Evolutionary conservation across 2,113 vertebrate genomes (phyloP).

Genomic region (Neogobius melanostomus): DNA sequence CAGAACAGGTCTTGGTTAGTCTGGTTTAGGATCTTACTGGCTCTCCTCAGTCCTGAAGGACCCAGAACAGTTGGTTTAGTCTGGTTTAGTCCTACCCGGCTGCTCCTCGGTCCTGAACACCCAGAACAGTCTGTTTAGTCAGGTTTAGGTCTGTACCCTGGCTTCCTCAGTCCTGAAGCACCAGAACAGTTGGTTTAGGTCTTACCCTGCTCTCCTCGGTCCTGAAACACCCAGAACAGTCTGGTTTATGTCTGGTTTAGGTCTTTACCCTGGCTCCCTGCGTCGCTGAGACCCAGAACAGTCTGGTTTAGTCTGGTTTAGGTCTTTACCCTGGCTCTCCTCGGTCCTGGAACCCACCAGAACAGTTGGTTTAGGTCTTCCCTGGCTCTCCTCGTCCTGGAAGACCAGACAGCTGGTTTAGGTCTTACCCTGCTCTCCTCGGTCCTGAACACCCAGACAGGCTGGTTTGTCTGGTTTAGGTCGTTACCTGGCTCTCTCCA

Average conservation of each 20-base stretch:
- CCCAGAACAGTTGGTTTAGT: background rate
- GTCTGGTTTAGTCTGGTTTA: background rate
- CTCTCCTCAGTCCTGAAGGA: too few species aligned
- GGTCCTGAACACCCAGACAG: background rate
- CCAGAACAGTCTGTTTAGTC: too few species aligned
- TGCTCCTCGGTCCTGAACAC: background rate
- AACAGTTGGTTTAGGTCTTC: background rate
- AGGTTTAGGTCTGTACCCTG: background rate
- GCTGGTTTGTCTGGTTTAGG: too few species aligned
- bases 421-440: background rate
- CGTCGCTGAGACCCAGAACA: background rate
- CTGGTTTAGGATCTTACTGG: background rate
- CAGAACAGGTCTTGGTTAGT: too few species aligned
- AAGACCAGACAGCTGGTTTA: background rate
- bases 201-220: background rate
- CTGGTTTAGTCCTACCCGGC: background rate
- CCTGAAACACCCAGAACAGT: too few species aligned
- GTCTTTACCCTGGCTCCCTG: background rate
- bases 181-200: background rate
- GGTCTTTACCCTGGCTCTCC: background rate
- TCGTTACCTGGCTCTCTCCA: background rate
- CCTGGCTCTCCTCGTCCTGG: background rate
- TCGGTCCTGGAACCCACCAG: background rate
- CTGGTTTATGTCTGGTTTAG: too few species aligned
- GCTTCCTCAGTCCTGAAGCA: too few species aligned